Conservation (phyloP, 2,888 invertebrate genomes). For the Gymnosoma rotundatum region DNA sequence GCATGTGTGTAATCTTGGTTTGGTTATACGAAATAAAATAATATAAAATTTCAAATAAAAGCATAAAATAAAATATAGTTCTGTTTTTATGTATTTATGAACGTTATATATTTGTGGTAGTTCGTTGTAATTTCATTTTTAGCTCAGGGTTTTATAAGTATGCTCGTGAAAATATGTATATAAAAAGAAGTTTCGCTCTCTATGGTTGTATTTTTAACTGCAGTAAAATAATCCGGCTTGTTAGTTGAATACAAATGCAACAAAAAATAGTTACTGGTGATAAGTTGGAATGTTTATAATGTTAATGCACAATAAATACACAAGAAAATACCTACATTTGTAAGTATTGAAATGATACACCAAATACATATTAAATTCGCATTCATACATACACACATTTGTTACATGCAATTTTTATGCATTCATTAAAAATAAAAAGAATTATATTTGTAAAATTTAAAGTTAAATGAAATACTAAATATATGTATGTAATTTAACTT, state of each 20-base stretch:
- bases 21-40: background rate
- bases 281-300: conserved; percentile 34
- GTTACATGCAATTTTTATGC: conserved; percentile 1
- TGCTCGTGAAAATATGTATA: conserved; percentile 10
- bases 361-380: too few species aligned
- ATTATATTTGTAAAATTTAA: conserved; percentile 19
- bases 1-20: background rate
- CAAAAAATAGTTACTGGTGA: conserved; percentile 30
- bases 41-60: background rate
- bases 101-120: background rate
- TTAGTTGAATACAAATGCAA: conserved; percentile 24
- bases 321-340: background rate
- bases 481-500: background rate
- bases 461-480: conserved; percentile 8
- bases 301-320: conserved; percentile 19
- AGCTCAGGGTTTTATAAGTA: conserved; percentile 33
- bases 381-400: background rate
- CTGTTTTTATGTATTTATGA: background rate
- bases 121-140: conserved; percentile 41
- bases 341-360: background rate
- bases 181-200: conserved; percentile 1
- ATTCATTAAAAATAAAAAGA: conserved; percentile 10
- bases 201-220: background rate
- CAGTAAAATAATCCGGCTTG: conserved; percentile 6
- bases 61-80: conserved; percentile 30